Evolutionary conservation across 1,140 invertebrate genomes (phyloP).

Genomic region (Trichoplusia ni): DNA sequence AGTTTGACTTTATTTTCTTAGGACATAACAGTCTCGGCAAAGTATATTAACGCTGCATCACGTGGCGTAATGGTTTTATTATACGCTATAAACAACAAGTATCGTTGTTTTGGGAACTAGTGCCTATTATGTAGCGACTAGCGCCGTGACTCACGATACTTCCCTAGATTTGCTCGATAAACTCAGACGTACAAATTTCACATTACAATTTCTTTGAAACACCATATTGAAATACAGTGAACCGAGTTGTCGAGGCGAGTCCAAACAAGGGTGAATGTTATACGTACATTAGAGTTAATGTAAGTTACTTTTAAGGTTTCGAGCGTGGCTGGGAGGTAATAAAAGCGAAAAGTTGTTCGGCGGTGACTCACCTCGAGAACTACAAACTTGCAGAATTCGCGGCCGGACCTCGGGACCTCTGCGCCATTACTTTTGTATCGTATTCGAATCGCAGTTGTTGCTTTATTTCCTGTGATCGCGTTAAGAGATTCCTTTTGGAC

Average conservation of each 20-base stretch:
- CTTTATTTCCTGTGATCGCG: conserved; percentile 40
- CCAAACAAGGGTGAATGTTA: conserved; percentile 39
- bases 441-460: conserved; percentile 41
- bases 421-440: conserved; percentile 40
- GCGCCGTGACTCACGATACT: conserved; percentile 13
- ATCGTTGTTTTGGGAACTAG: conserved; percentile 8
- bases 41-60: not conserved
- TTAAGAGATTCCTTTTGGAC: conserved; percentile 34
- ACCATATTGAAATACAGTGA: not conserved
- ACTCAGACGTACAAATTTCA: conserved; percentile 4
- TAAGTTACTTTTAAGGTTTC: conserved; percentile 58
- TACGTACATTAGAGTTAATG: conserved; percentile 44
- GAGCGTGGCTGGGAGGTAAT: conserved; percentile 43
- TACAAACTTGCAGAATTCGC: conserved; percentile 54
- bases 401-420: conserved; percentile 24
- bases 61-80: conserved; percentile 13
- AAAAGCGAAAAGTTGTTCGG: conserved; percentile 51
- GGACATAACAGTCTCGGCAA: not conserved
- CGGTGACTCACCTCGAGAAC: conserved; percentile 56
- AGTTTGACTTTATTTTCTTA: not conserved
- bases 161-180: conserved; percentile 17
- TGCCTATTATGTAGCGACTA: not conserved
- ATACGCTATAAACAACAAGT: conserved; percentile 1
- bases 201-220: conserved; percentile 14
- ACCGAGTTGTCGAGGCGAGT: conserved; percentile 27